These are phyloP conservation scores for Macroteleia sp. DNA, from an alignment of 2,888 invertebrate species.

Conservation along the genomic window DNA sequence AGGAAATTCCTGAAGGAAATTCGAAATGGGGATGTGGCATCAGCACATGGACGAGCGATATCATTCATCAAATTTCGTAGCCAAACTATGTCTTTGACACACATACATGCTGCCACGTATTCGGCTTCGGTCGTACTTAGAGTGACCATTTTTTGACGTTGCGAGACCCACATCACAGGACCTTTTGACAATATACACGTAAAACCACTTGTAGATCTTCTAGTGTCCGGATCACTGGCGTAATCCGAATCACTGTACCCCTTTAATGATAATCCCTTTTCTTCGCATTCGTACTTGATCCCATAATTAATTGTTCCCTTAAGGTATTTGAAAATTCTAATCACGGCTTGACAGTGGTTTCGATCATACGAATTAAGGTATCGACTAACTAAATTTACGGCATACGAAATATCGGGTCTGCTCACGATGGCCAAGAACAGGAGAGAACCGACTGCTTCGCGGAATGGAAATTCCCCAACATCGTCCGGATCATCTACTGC, in stretches of 20 bases:
- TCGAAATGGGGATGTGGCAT: too few relatives aligned
- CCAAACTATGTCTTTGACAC: slow-evolving; percentile 41
- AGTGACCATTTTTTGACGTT: slow-evolving; percentile 29
- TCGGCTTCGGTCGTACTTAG: slow-evolving; percentile 45
- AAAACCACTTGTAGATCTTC: slow-evolving; percentile 53
- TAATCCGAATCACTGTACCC: slow-evolving; percentile 55
- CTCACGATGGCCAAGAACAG: slow-evolving; percentile 46
- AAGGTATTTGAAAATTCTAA: slow-evolving; percentile 54
- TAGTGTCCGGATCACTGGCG: slow-evolving; percentile 50
- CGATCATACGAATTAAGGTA: slow-evolving; percentile 35
- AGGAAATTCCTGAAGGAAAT: too few relatives aligned
- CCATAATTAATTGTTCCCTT: slow-evolving; percentile 44
- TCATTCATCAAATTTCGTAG: slow-evolving; percentile 18
- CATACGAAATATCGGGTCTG: slow-evolving; percentile 59
- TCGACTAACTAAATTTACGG: slow-evolving; percentile 46
- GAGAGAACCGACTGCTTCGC: slow-evolving; percentile 50
- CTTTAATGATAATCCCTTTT: slow-evolving; percentile 4
- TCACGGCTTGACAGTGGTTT: slow-evolving; percentile 60
- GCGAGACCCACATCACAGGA: slow-evolving; percentile 14
- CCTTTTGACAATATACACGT: too few relatives aligned
- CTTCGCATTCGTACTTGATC: too few relatives aligned
- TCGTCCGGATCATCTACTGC: neutral
- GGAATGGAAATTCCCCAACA: slow-evolving; percentile 10
- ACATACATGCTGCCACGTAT: slow-evolving; percentile 33
- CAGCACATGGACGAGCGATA: slow-evolving; percentile 13